Evolutionary conservation across 2,113 vertebrate species (phyloP).

Genomic region (Phoenicopterus ruber): DNA sequence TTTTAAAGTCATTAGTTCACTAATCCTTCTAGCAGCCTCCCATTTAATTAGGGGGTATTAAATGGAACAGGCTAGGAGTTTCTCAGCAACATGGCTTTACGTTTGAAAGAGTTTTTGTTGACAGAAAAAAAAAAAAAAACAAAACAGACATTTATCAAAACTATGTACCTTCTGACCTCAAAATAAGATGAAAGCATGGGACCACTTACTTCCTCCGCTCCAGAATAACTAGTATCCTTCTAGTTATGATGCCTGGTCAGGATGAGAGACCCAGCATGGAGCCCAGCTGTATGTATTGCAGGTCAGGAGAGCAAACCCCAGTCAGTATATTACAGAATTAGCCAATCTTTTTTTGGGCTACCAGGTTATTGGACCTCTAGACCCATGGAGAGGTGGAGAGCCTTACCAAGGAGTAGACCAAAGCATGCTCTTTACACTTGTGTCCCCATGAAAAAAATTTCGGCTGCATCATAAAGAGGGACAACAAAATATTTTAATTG

Average conservation of each 20-base stretch:
- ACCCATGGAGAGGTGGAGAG: neutral
- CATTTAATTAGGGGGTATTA: neutral
- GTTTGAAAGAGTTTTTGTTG: neutral
- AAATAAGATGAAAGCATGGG: neutral
- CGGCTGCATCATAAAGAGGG: neutral
- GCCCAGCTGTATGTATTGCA: neutral
- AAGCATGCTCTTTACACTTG: neutral
- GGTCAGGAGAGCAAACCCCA: neutral
- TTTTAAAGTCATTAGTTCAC: neutral
- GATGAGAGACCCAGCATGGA: neutral
- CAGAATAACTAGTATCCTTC: neutral
- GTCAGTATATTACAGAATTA: neutral
- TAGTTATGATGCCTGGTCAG: neutral
- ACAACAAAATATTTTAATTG: neutral
- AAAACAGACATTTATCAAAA: neutral
- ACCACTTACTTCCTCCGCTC: neutral
- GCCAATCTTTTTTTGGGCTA: neutral
- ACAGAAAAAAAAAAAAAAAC: neutral
- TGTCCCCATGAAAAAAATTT: neutral
- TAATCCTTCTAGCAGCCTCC: neutral
- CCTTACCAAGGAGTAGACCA: neutral
- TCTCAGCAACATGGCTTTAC: neutral
- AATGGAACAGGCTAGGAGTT: neutral
- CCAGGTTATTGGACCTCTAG: neutral
- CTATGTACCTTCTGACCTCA: neutral